phyloP scores from a whole-genome alignment of 64 coral and sea anemone genomes.

The Actinia tenebrosa region DNA sequence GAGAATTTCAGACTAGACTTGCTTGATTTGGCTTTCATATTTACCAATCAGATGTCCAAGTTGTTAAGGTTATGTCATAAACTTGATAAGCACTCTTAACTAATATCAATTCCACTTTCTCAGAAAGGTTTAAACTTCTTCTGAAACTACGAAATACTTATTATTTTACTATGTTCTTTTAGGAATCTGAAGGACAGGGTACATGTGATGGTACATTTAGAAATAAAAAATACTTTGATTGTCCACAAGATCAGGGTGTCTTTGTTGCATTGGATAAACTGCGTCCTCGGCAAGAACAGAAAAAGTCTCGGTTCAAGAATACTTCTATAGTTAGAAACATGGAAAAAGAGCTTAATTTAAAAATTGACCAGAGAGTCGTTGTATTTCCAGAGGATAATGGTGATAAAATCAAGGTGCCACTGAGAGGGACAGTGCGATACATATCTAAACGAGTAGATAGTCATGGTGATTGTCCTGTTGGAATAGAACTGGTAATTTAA shows the following conservation, averaged over 20 bases:
- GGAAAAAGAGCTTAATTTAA: neutral
- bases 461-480: conserved; percentile 14
- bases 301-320: neutral
- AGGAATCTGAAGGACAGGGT: conserved; percentile 51
- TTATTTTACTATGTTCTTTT: neutral
- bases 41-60: too few relatives aligned
- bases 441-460: conserved; percentile 1
- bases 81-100: neutral
- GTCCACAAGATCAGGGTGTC: conserved; percentile 45
- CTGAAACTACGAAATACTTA: neutral
- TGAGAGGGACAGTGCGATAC: conserved; percentile 36
- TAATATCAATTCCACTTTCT: too few relatives aligned
- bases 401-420: neutral
- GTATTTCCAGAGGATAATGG: neutral
- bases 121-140: neutral
- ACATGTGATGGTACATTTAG: conserved; percentile 69
- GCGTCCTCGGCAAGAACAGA: neutral
- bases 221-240: conserved; percentile 46
- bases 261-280: conserved; percentile 82
- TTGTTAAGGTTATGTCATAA: too few relatives aligned
- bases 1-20: too few relatives aligned
- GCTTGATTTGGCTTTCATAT: too few relatives aligned
- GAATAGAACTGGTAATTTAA: conserved; percentile 41
- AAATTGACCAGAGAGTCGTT: conserved; percentile 46
- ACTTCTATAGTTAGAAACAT: neutral